Base-by-base conservation (phyloP, 2,113 vertebrate species). In the Petrocephalus zakoni region DNA sequence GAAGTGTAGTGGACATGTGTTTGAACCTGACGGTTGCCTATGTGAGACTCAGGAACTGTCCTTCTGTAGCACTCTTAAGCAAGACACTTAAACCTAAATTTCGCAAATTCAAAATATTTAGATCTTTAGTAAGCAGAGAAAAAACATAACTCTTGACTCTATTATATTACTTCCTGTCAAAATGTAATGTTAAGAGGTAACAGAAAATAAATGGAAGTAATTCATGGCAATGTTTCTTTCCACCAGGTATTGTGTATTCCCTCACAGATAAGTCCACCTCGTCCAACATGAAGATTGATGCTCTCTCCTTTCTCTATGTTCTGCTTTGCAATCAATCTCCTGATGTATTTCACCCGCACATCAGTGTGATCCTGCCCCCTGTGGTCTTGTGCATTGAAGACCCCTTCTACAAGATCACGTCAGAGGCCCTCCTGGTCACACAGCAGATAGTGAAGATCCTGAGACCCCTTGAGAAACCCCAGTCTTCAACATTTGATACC, bases 241-340 rank as follows among this genome's bases (percentile, higher is more conserved):
- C 87, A 1, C 91, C 61, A 99, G 98, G 98, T 52, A 91, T 98
- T 5, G 22, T 97, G 87, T 99, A 96, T 93, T 99, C 97, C 5
- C 93, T 99, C 92, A 95, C 93, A 0, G 98, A 99, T 91, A 97
- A 96, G 86, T 96, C 96, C 86, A 96, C 96, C 92, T 97, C 97
- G 89, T 98, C 98, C 92, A 98, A 97, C 89, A 97, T 99, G 96
- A 96, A 97, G 90, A 97, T 99, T 0, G 97, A 99, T 2, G 94
- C 97, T 0, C 94, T 99, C 37, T 94, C 95, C 72, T 98, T 99
- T 93, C 94, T 99, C 84, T 93, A 97, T 0, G 95, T 97, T 42
- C 94, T 99, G 5, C 96, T 99, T 83, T 95, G 95, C 91, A 97
- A 96, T 5, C 97, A 97, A 89, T 94, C 95, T 7, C 96, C 97